Conservation (phyloP, 2,888 invertebrate genomes). For the Epistrophella euchroma region DNA sequence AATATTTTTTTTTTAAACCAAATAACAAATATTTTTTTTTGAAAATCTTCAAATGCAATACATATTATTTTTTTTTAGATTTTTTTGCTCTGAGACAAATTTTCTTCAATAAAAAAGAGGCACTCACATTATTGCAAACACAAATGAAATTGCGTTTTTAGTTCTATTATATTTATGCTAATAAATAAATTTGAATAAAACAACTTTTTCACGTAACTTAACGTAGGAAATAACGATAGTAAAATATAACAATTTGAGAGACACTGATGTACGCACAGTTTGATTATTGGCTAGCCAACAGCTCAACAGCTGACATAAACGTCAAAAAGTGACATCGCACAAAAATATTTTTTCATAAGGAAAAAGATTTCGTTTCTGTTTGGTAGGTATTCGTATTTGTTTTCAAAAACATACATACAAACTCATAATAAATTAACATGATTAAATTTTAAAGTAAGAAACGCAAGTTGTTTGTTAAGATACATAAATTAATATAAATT, state of each 20-base stretch:
- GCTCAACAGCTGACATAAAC: neutral
- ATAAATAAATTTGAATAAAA: neutral
- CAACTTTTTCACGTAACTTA: neutral
- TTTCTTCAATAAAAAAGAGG: no score
- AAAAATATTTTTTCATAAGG: neutral
- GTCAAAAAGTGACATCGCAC: neutral
- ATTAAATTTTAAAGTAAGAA: neutral
- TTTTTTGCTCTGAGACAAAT: no score
- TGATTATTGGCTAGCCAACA: neutral
- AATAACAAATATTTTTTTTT: no score
- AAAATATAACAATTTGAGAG: neutral
- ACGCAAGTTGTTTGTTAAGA: neutral
- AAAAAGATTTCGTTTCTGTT: neutral
- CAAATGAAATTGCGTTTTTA: no score
- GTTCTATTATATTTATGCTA: no score
- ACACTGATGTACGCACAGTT: neutral
- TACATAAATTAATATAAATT: neutral
- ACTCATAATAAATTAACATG: neutral
- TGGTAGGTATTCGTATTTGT: neutral
- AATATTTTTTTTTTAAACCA: no score
- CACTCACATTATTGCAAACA: no score
- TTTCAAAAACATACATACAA: neutral
- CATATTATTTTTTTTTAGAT: no score
- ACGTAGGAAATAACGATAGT: neutral
- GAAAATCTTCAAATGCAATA: no score